Percentiles rank a stretch among this genome's conserved stretches.
Evolutionary conservation across 1,140 invertebrate genomes (phyloP).

Genomic region (Galendromus occidentalis): DNA sequence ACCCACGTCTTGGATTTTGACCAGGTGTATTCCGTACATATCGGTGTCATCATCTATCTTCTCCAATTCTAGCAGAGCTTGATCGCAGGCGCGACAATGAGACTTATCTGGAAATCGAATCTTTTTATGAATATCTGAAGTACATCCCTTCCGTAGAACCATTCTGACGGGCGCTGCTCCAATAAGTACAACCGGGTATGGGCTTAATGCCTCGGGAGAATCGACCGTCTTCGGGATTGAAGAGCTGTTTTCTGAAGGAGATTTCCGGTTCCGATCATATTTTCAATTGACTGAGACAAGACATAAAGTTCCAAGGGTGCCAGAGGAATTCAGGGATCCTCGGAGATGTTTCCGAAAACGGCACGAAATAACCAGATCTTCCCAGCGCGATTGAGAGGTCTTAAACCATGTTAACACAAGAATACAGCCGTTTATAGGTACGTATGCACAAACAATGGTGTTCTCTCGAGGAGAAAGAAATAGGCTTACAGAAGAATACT

Average conservation of each 20-base stretch:
- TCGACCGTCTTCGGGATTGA: too few species aligned
- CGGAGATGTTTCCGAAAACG: too few species aligned
- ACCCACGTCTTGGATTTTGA: constrained; percentile 77
- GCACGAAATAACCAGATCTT: too few species aligned
- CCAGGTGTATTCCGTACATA: constrained; percentile 78
- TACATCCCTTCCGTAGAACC: neutral
- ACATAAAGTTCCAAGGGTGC: too few species aligned
- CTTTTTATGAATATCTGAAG: neutral
- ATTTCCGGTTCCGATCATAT: too few species aligned
- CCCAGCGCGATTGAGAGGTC: neutral
- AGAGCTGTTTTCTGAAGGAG: too few species aligned
- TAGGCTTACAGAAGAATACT: constrained; percentile 65
- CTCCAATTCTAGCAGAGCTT: constrained; percentile 68
- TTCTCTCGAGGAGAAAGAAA: neutral
- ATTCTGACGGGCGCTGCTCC: too few species aligned
- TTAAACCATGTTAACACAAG: neutral
- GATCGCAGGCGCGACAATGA: constrained; percentile 77
- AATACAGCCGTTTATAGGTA: constrained; percentile 10
- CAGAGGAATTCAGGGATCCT: too few species aligned
- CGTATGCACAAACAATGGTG: neutral
- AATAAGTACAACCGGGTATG: too few species aligned
- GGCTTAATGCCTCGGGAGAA: too few species aligned
- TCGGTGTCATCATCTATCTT: constrained; percentile 81
- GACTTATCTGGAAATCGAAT: constrained; percentile 56
- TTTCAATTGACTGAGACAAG: too few species aligned